Percentiles rank a stretch among this genome's conserved stretches.
These are phyloP conservation scores for Thaleichthys pacificus DNA, from an alignment of 2,797 vertebrate genomes.

Conservation along the genomic window DNA sequence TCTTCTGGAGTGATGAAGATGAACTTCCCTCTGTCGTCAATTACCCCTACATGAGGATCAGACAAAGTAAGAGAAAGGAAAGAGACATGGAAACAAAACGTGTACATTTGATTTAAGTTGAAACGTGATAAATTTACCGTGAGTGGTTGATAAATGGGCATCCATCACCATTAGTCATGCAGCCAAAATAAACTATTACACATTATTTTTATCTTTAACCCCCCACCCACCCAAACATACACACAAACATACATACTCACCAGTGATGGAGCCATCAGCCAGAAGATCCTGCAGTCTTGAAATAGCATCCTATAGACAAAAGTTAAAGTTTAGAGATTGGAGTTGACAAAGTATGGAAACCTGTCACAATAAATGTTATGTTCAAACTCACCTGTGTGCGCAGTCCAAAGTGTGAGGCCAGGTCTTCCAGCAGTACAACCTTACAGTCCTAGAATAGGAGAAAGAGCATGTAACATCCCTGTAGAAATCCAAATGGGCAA, in stretches of 20 bases:
- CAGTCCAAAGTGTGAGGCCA: slow-evolving; percentile 91
- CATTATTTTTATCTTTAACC: too few relatives aligned
- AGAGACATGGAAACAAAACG: not conserved
- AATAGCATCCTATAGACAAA: slow-evolving; percentile 82
- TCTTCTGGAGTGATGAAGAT: slow-evolving; percentile 95
- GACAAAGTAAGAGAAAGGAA: not conserved
- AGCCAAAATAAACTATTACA: too few relatives aligned
- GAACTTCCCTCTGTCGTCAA: slow-evolving; percentile 97
- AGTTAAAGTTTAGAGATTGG: not conserved
- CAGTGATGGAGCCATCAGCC: slow-evolving; percentile 89
- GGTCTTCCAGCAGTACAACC: slow-evolving; percentile 92
- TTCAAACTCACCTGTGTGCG: slow-evolving; percentile 83
- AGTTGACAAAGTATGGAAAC: not conserved
- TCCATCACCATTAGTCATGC: not conserved
- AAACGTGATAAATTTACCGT: not conserved
- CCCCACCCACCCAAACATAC: not conserved
- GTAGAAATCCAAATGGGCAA: not conserved
- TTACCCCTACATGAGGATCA: slow-evolving; percentile 83
- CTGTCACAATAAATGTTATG: not conserved
- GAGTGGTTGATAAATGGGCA: not conserved
- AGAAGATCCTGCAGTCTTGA: slow-evolving; percentile 89
- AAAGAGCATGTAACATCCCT: not conserved
- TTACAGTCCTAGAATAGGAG: slow-evolving; percentile 78
- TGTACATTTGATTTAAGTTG: too few relatives aligned
- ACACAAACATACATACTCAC: slow-evolving; percentile 59